Conservation (phyloP, 2,888 invertebrate species). For the Cancer borealis region DNA sequence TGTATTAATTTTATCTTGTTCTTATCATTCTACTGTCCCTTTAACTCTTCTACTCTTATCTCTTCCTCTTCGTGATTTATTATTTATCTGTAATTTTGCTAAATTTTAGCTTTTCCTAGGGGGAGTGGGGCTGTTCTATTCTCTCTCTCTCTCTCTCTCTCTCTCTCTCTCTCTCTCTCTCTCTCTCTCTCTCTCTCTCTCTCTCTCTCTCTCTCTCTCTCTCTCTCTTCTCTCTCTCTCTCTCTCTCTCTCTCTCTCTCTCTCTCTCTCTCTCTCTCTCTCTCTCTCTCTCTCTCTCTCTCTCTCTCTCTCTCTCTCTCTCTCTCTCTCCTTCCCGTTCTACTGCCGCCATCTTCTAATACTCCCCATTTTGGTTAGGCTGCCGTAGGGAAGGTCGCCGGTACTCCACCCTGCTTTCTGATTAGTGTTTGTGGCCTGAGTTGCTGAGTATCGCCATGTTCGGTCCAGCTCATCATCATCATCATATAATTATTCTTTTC, state of each 20-base stretch:
- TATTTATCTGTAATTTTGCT: not conserved
- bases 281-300: no score
- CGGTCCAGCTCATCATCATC: not conserved
- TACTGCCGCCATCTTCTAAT: no score
- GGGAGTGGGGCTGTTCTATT: no score
- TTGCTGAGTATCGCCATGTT: not conserved
- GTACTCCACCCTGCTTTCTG: not conserved
- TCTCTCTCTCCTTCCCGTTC: no score
- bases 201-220: no score
- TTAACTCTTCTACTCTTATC: not conserved
- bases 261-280: not conserved
- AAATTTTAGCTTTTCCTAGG: no score
- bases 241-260: no score
- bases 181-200: no score
- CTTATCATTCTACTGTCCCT: not conserved
- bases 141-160: no score
- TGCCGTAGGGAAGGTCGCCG: slow-evolving; percentile 20
- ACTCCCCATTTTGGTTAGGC: not conserved
- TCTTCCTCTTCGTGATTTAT: not conserved
- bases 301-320: no score
- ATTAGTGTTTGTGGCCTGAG: not conserved
- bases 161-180: no score
- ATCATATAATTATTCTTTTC: not conserved
- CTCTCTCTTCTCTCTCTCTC: not conserved
- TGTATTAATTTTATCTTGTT: not conserved